Conservation (phyloP, 2,888 invertebrate species). For the Lampropteryx suffumata region DNA sequence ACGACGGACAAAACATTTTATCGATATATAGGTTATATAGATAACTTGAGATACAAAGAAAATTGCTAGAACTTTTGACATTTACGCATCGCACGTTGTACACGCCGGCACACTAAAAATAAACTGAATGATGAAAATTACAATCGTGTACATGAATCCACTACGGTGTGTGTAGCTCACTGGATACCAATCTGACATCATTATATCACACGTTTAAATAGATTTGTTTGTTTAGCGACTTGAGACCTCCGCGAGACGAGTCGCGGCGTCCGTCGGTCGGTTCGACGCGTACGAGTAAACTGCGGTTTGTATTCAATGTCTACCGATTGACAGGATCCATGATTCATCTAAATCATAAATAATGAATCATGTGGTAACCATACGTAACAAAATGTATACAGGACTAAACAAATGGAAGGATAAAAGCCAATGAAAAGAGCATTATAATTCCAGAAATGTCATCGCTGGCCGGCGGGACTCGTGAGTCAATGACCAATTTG, state of each 20-base stretch:
- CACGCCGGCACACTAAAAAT: slow-evolving; percentile 73
- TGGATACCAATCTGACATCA: slow-evolving; percentile 75
- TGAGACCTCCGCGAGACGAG: slow-evolving; percentile 52
- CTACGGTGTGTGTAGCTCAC: slow-evolving; percentile 57
- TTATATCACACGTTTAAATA: slow-evolving; percentile 78
- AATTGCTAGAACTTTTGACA: slow-evolving; percentile 71
- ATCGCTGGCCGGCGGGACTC: slow-evolving; percentile 32
- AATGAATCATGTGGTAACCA: slow-evolving; percentile 62
- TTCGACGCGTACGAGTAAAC: slow-evolving; percentile 63
- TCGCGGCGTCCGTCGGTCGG: slow-evolving; percentile 57
- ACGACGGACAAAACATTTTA: slow-evolving; percentile 69
- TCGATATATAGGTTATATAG: slow-evolving; percentile 33
- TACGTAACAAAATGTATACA: slow-evolving; percentile 55
- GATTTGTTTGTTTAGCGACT: slow-evolving; percentile 71
- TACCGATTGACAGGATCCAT: slow-evolving; percentile 64
- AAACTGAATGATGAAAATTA: slow-evolving; percentile 77
- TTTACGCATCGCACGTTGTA: slow-evolving; percentile 77
- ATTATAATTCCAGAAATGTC: slow-evolving; percentile 59
- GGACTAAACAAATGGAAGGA: slow-evolving; percentile 40
- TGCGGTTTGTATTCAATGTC: slow-evolving; percentile 68
- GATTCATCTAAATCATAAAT: slow-evolving; percentile 72
- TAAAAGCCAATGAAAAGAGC: slow-evolving; percentile 50
- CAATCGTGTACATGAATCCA: slow-evolving; percentile 78
- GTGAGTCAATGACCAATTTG: slow-evolving; percentile 58
- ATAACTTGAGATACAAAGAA: slow-evolving; percentile 43